Base-by-base conservation (phyloP, 2,113 vertebrate species). In the Trematomus loennbergii region DNA sequence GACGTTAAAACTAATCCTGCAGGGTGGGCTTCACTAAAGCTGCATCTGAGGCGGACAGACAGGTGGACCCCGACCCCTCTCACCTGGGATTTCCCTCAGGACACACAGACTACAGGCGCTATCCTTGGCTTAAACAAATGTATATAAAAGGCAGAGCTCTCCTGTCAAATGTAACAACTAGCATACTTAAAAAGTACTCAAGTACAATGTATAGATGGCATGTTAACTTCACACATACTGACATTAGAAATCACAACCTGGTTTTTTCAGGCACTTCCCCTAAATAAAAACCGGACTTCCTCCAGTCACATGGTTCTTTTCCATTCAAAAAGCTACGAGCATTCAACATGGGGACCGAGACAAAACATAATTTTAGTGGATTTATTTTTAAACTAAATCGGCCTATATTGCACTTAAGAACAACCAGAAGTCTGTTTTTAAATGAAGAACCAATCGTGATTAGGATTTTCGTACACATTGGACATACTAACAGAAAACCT, bases 31-130 rank as follows among this genome's bases (percentile, higher is more conserved):
- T 66, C 43, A 5, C 15, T 66, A 75, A 85, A 76, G 49, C 53
- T 59, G 29, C 10, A 52, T 67, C 58, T 75, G 71, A 90, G 50
- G 72, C 12, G 1, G 18, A 11, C 61, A 60, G 82, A 87, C 92
- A 92, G 89, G 84, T 89, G 82, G 81, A 58, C 59, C 65, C 18
- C 0, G 18, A 62, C 71, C 46, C 43, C 29, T 9, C 60, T 77
- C 74, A 84, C 75, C 82, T 75, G 74, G 60, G 65, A 63, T 60
- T 50, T 53, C 65, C 36, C 52, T 62, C 40, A 22, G 49, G 61
- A 64, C 68, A 48, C 22, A 62, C 48, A 43, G 5, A 67, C 46
- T 20, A 40, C 17, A 59, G 4, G 40, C 43, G 36, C 36, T 4
- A 12, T 78, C 69, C 36, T 65, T 57, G 18, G 6, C 18, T n/a